phyloP scores from a whole-genome alignment of 2,113 vertebrate genomes.

The Trochalopteron elliotii region DNA sequence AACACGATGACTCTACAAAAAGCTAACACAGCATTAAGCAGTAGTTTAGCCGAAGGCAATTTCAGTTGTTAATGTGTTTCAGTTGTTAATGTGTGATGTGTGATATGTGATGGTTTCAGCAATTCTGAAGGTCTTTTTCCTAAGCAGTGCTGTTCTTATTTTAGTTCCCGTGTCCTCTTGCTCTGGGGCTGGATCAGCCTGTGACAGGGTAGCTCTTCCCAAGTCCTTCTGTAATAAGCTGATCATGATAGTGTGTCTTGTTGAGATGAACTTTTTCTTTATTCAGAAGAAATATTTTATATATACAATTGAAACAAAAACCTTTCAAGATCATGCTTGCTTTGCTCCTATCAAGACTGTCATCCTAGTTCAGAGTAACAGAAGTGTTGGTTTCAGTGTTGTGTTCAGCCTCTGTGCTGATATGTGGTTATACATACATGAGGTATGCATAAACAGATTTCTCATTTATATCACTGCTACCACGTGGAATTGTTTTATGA shows the following conservation, averaged over 20 bases:
- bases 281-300: not conserved
- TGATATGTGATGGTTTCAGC: conserved; percentile 37
- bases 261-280: not conserved
- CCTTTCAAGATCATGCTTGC: not conserved
- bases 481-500: not conserved
- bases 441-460: not conserved
- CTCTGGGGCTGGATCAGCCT: not conserved
- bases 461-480: not conserved
- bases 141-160: not conserved
- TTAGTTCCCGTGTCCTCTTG: not conserved
- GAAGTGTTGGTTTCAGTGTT: not conserved
- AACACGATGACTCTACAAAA: not conserved
- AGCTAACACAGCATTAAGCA: conserved; percentile 35
- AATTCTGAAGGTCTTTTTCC: conserved; percentile 41
- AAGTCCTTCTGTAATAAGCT: not conserved
- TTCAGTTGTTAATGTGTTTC: conserved; percentile 40
- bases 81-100: conserved; percentile 16
- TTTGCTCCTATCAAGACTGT: not conserved
- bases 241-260: not conserved
- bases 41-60: conserved; percentile 28
- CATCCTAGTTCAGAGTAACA: not conserved
- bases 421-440: not conserved
- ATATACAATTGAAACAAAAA: not conserved
- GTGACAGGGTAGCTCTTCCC: not conserved
- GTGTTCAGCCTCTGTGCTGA: not conserved